Evolutionary conservation across 2,797 vertebrate genomes (phyloP).

Genomic region (Poecilia gillii): DNA sequence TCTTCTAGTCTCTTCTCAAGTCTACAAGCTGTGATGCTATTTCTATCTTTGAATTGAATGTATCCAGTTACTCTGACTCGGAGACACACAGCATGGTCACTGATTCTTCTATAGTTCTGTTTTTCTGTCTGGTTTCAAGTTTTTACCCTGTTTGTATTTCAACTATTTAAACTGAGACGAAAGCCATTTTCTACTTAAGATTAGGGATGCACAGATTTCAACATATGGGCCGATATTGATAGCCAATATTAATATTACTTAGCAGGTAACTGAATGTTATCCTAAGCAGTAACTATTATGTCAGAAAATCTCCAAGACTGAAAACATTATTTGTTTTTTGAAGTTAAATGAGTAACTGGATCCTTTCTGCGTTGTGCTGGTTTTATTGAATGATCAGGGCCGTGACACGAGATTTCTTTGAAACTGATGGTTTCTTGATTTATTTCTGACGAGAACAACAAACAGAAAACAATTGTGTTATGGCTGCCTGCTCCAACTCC

Average conservation of each 20-base stretch:
- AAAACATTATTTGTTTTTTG: too few species aligned
- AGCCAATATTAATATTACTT: not conserved
- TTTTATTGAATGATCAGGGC: too few species aligned
- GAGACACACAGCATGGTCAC: not conserved
- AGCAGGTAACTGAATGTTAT: not conserved
- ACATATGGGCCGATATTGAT: not conserved
- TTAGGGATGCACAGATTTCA: not conserved
- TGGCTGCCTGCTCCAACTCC: too few species aligned
- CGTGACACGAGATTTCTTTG: too few species aligned
- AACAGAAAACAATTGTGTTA: too few species aligned
- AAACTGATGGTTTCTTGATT: too few species aligned
- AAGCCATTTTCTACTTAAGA: not conserved
- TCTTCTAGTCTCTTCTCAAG: slow-evolving; percentile 20
- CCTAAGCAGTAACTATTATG: not conserved
- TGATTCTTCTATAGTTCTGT: too few species aligned
- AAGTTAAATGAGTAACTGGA: too few species aligned
- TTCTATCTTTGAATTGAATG: slow-evolving; percentile 64
- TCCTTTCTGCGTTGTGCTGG: too few species aligned
- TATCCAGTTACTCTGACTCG: slow-evolving; percentile 55
- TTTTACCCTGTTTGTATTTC: not conserved
- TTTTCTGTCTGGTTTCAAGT: not conserved
- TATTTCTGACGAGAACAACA: too few species aligned
- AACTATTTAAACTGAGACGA: not conserved
- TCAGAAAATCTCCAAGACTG: too few species aligned
- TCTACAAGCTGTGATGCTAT: slow-evolving; percentile 53